phyloP scores from a whole-genome alignment of 2,797 vertebrate species.

The Labroides dimidiatus region DNA sequence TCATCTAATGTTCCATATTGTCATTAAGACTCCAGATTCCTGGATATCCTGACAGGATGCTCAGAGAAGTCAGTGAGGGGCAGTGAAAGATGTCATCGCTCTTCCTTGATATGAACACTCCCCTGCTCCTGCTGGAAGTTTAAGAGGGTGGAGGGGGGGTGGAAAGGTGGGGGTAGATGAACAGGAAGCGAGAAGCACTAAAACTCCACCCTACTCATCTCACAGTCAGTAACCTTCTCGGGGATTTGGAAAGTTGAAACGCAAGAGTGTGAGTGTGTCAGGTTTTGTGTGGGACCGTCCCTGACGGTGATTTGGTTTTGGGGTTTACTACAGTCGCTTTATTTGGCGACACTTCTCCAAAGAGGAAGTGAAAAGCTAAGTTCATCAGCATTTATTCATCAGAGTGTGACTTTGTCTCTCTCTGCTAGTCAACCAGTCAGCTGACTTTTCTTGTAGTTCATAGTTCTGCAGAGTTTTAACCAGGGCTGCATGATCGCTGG shows the following conservation, averaged over 20 bases:
- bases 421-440: background rate
- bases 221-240: conserved; percentile 33
- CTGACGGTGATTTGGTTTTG: conserved; percentile 26
- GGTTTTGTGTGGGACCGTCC: conserved; percentile 49
- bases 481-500: too few species aligned
- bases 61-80: conserved; percentile 31
- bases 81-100: conserved; percentile 46
- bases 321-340: conserved; percentile 36
- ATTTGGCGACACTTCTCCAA: conserved; percentile 5
- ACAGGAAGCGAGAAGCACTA: conserved; percentile 65
- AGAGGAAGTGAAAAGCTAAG: conserved; percentile 40
- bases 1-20: conserved; percentile 53
- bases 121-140: too few species aligned
- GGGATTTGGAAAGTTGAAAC: conserved; percentile 26
- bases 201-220: conserved; percentile 43
- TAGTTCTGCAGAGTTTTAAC: background rate
- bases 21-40: conserved; percentile 53
- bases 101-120: conserved; percentile 46
- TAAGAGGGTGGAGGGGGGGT: conserved; percentile 2
- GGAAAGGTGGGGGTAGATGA: conserved; percentile 45
- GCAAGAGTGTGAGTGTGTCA: conserved; percentile 20
- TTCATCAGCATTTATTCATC: conserved; percentile 26
- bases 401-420: background rate
- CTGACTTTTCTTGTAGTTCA: background rate
- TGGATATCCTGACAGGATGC: conserved; percentile 77